A percentile compares a stretch with the other conserved stretches of the same genome.
These are phyloP conservation scores for Polydesmus complanatus DNA, from an alignment of 2,888 invertebrate genomes.

Conservation along the genomic window DNA sequence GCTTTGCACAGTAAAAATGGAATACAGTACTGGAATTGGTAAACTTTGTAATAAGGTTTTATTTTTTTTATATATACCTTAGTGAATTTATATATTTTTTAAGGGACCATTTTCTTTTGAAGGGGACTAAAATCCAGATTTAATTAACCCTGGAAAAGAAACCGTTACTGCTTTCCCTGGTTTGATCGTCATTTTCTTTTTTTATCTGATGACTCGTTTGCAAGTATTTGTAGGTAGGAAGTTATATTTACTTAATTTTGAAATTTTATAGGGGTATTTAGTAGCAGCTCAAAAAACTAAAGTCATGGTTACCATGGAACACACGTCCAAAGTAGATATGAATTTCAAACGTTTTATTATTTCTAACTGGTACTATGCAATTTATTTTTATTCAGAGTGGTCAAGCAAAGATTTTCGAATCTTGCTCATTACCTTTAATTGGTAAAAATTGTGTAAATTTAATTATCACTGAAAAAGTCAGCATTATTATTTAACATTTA, in stretches of 20 bases:
- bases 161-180: slow-evolving; percentile 83
- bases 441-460: slow-evolving; percentile 85
- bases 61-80: neutral
- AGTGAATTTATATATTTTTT: neutral
- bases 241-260: neutral
- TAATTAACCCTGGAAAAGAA: slow-evolving; percentile 98
- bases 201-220: slow-evolving; percentile 92
- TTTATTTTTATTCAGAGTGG: slow-evolving; percentile 44
- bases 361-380: neutral
- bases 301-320: slow-evolving; percentile 96
- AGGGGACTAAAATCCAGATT: slow-evolving; percentile 72
- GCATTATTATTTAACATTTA: neutral
- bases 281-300: slow-evolving; percentile 72
- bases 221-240: slow-evolving; percentile 84
- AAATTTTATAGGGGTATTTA: slow-evolving; percentile 89
- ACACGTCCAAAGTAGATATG: slow-evolving; percentile 52
- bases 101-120: slow-evolving; percentile 68
- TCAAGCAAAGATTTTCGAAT: slow-evolving; percentile 75
- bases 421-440: slow-evolving; percentile 80
- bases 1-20: slow-evolving; percentile 96
- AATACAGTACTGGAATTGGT: slow-evolving; percentile 74
- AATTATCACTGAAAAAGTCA: slow-evolving; percentile 92
- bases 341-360: neutral
- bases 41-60: slow-evolving; percentile 11
- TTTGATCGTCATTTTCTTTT: slow-evolving; percentile 86